Percentiles rank a stretch among this genome's conserved stretches.
Conservation (phyloP, 2,888 invertebrate genomes). For the Trissolcus japonicus region DNA sequence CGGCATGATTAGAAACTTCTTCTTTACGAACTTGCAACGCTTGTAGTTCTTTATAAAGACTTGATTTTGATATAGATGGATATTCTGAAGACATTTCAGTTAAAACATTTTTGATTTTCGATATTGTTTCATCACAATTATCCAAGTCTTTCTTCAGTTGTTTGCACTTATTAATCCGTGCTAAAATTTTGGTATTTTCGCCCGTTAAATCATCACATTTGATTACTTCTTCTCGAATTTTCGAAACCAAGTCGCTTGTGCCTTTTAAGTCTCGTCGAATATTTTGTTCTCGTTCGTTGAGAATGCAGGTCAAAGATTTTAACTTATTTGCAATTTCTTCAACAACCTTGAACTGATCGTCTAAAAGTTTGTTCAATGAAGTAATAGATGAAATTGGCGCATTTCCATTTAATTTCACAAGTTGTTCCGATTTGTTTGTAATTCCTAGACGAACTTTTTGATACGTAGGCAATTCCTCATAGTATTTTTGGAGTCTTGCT, state of each 20-base stretch:
- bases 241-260: constrained; percentile 83
- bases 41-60: constrained; percentile 88
- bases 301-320: constrained; percentile 83
- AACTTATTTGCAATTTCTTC: constrained; percentile 85
- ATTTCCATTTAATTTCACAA: constrained; percentile 85
- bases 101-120: constrained; percentile 83
- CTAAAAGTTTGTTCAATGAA: constrained; percentile 82
- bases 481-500: constrained; percentile 87
- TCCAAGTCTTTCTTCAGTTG: constrained; percentile 84
- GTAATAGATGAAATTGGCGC: constrained; percentile 83
- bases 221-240: constrained; percentile 88
- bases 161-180: constrained; percentile 86
- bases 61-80: constrained; percentile 87
- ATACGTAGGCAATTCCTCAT: constrained; percentile 89
- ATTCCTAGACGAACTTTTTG: constrained; percentile 87
- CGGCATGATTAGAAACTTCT: constrained; percentile 85
- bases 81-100: constrained; percentile 84
- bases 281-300: constrained; percentile 85
- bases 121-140: constrained; percentile 82
- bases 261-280: constrained; percentile 85
- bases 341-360: constrained; percentile 87
- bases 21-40: constrained; percentile 90
- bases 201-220: constrained; percentile 94
- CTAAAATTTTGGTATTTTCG: constrained; percentile 88
- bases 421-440: constrained; percentile 86